phyloP scores from a whole-genome alignment of 2,113 vertebrate species.

The Pachycephala philippinensis region DNA sequence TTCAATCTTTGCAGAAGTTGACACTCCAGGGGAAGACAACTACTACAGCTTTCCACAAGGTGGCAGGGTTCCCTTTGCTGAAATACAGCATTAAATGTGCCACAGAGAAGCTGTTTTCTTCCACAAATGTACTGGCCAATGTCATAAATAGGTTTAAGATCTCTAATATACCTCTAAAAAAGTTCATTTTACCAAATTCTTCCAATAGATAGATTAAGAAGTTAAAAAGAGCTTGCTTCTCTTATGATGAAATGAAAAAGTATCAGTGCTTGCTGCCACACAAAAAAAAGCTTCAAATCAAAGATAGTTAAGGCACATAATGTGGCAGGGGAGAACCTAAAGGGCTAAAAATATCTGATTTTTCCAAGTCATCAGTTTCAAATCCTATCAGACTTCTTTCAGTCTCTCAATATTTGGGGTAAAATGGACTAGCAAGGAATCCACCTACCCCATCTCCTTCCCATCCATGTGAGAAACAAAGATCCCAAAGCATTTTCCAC shows the following conservation, averaged over 20 bases:
- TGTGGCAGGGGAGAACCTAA: background rate
- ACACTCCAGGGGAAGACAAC: background rate
- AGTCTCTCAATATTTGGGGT: background rate
- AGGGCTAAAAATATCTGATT: background rate
- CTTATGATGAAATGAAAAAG: background rate
- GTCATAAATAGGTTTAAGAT: background rate
- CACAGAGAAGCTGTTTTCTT: background rate
- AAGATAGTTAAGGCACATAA: background rate
- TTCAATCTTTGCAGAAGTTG: background rate
- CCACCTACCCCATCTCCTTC: background rate
- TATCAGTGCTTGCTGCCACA: background rate
- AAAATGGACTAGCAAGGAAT: background rate
- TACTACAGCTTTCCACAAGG: conserved; percentile 55
- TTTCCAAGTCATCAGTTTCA: background rate
- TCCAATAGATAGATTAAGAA: background rate
- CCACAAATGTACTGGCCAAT: background rate
- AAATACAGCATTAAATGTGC: background rate
- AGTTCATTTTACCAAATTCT: background rate
- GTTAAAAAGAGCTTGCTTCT: background rate
- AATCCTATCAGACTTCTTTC: background rate
- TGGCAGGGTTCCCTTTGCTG: conserved; percentile 50
- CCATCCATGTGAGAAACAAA: background rate
- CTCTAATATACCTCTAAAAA: background rate
- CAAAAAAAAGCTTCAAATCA: background rate
- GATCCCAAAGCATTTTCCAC: background rate